phyloP scores from a whole-genome alignment of 2,888 invertebrate genomes.

The Bombylius major region DNA sequence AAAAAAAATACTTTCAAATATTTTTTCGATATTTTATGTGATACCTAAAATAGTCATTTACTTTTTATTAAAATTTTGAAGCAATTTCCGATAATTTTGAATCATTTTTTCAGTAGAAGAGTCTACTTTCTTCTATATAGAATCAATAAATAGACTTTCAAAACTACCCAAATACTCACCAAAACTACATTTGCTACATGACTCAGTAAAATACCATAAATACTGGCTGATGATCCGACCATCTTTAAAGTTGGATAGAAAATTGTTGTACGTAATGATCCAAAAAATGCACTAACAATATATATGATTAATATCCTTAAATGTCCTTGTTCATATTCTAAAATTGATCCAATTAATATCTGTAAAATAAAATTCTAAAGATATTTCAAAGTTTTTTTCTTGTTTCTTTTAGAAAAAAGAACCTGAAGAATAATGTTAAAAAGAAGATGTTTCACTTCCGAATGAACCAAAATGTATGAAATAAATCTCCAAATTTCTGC shows the following conservation, averaged over 20 bases:
- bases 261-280: slow-evolving; percentile 61
- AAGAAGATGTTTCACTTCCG: slow-evolving; percentile 59
- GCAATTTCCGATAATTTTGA: neutral
- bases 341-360: slow-evolving; percentile 40
- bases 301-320: slow-evolving; percentile 58
- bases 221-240: slow-evolving; percentile 82
- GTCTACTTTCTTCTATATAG: neutral
- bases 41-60: too few species aligned
- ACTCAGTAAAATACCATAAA: slow-evolving; percentile 76
- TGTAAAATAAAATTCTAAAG: slow-evolving; percentile 5
- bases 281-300: slow-evolving; percentile 59
- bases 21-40: too few species aligned
- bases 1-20: too few species aligned
- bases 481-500: slow-evolving; percentile 61
- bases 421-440: slow-evolving; percentile 64
- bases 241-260: slow-evolving; percentile 63
- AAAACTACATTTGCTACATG: slow-evolving; percentile 73
- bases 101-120: too few species aligned
- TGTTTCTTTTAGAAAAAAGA: neutral
- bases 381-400: neutral
- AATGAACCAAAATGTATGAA: slow-evolving; percentile 69
- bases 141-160: neutral
- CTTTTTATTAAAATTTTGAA: too few species aligned
- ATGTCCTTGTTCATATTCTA: slow-evolving; percentile 63
- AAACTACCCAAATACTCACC: slow-evolving; percentile 30